Percentiles rank a stretch among this genome's conserved stretches.
Evolutionary conservation across 2,797 vertebrate species (phyloP).

Genomic region (Sebastes cheni): DNA sequence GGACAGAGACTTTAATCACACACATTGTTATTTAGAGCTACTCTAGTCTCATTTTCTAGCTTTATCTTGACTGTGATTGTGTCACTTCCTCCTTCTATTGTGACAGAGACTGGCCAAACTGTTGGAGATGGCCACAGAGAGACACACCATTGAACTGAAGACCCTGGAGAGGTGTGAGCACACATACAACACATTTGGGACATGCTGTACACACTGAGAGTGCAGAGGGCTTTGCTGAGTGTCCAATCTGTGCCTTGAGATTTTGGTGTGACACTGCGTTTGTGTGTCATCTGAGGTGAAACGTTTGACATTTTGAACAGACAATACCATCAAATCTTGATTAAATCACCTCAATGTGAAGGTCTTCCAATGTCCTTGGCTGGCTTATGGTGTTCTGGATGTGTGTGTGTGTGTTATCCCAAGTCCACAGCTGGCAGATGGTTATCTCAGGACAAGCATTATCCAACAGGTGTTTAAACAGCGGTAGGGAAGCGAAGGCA

Average conservation of each 20-base stretch:
- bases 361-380: constrained; percentile 43
- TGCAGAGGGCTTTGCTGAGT: constrained; percentile 30
- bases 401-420: constrained; percentile 44
- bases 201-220: constrained; percentile 36
- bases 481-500: constrained; percentile 37
- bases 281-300: constrained; percentile 48
- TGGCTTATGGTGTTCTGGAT: constrained; percentile 21
- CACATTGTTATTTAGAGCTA: constrained; percentile 4
- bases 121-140: constrained; percentile 90
- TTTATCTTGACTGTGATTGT: constrained; percentile 18
- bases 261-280: constrained; percentile 17
- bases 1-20: background rate
- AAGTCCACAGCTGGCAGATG: constrained; percentile 63
- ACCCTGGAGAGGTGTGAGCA: constrained; percentile 85
- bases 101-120: constrained; percentile 90
- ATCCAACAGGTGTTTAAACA: constrained; percentile 76
- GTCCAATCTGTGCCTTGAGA: constrained; percentile 41
- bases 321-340: constrained; percentile 49
- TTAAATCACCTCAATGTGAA: constrained; percentile 48
- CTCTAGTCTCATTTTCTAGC: background rate
- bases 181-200: constrained; percentile 48
- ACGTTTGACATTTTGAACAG: constrained; percentile 61
- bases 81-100: constrained; percentile 50
- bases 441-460: constrained; percentile 69
- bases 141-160: constrained; percentile 87